Conservation (phyloP, 2,888 invertebrate species). For the Junonia oenone region DNA sequence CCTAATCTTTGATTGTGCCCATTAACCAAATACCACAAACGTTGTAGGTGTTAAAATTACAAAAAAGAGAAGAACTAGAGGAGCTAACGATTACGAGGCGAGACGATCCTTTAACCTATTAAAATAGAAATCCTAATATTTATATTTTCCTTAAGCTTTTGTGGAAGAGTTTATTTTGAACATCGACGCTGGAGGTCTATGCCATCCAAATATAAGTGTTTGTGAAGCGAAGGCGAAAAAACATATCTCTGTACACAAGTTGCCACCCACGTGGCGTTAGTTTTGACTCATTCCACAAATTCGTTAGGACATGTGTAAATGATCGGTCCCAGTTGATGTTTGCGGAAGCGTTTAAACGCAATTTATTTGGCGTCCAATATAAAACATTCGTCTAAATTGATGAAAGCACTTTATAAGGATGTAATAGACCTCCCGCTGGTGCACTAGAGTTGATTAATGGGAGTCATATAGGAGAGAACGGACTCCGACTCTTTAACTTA, state of each 20-base stretch:
- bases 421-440: slow-evolving; percentile 24
- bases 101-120: neutral
- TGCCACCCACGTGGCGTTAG: slow-evolving; percentile 59
- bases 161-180: slow-evolving; percentile 8
- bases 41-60: slow-evolving; percentile 3
- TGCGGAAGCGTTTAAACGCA: slow-evolving; percentile 42
- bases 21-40: slow-evolving; percentile 18
- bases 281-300: slow-evolving; percentile 48
- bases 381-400: slow-evolving; percentile 26
- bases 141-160: neutral
- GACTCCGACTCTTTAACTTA: neutral
- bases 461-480: neutral
- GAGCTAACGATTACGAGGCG: neutral
- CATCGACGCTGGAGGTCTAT: slow-evolving; percentile 64
- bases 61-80: slow-evolving; percentile 1
- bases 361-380: slow-evolving; percentile 23
- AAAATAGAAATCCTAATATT: neutral
- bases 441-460: slow-evolving; percentile 15
- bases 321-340: slow-evolving; percentile 34
- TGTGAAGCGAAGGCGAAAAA: slow-evolving; percentile 45
- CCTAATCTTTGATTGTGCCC: slow-evolving; percentile 27
- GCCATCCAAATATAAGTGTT: slow-evolving; percentile 52
- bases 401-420: slow-evolving; percentile 17
- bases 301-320: slow-evolving; percentile 40
- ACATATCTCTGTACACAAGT: slow-evolving; percentile 36